Conservation (phyloP, 1,140 invertebrate species). For the Macrobrachium rosenbergii region DNA sequence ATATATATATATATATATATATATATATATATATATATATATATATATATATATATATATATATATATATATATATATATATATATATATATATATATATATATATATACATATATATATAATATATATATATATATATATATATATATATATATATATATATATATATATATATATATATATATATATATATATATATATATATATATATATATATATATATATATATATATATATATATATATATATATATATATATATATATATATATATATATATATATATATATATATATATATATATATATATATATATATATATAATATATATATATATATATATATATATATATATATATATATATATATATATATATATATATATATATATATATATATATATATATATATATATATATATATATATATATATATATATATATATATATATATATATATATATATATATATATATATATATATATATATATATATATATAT, state of each 20-base stretch:
- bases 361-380: conserved; percentile 27
- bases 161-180: not conserved
- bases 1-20: too few relatives aligned
- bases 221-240: not conserved
- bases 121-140: too few relatives aligned
- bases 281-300: not conserved
- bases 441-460: too few relatives aligned
- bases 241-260: not conserved
- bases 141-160: too few relatives aligned
- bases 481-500: too few relatives aligned
- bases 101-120: too few relatives aligned
- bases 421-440: not conserved
- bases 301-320: not conserved
- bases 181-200: not conserved
- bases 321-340: not conserved
- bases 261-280: not conserved
- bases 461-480: too few relatives aligned
- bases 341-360: conserved; percentile 19
- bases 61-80: too few relatives aligned
- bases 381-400: conserved; percentile 19
- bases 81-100: too few relatives aligned
- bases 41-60: too few relatives aligned
- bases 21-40: too few relatives aligned
- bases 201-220: too few relatives aligned
- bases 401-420: not conserved